Percentiles rank a stretch among this genome's conserved stretches.
These are phyloP conservation scores for Corythornis madagascariensis DNA, from an alignment of 2,113 vertebrate species.

Conservation along the genomic window DNA sequence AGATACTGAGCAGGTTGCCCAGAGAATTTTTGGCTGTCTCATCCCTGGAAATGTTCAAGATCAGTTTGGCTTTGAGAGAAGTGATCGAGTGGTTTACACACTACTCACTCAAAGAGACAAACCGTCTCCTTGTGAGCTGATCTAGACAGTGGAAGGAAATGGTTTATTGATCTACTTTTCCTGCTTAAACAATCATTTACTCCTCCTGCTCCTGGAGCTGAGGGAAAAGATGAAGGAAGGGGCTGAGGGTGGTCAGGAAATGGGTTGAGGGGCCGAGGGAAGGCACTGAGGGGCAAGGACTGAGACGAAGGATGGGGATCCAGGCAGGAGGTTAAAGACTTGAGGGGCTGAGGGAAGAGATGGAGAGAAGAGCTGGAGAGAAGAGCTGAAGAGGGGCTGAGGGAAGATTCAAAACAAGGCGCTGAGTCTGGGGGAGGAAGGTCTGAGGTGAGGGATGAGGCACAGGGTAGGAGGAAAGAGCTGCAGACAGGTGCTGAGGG, in stretches of 20 bases:
- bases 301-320: accelerated
- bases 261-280: not conserved
- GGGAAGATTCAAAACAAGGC: not conserved
- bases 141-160: not conserved
- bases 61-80: not conserved
- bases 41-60: not conserved
- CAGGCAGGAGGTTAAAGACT: not conserved
- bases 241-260: not conserved
- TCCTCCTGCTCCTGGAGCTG: no score
- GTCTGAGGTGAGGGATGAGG: not conserved
- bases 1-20: accelerated
- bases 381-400: not conserved
- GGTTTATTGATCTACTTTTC: not conserved
- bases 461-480: no score
- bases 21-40: not conserved
- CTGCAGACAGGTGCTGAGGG: no score
- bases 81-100: not conserved
- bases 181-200: not conserved
- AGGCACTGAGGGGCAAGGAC: not conserved
- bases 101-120: not conserved
- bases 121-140: accelerated
- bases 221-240: not conserved
- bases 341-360: no score
- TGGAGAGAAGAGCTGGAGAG: not conserved
- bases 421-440: not conserved